phyloP scores from a whole-genome alignment of 2,888 invertebrate genomes.

The Apantesis nais region DNA sequence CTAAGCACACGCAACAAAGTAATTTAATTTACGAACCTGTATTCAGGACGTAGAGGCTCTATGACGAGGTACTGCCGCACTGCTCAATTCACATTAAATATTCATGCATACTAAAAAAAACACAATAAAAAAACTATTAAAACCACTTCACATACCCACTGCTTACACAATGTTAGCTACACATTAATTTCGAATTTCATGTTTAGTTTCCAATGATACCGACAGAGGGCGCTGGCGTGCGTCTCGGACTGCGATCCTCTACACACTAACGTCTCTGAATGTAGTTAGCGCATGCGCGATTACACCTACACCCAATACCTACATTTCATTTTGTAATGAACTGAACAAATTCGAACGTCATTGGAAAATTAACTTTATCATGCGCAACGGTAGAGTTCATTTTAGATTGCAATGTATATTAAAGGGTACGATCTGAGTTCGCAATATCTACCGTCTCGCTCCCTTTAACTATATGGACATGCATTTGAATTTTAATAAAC shows the following conservation, averaged over 20 bases:
- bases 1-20: slow-evolving; percentile 69
- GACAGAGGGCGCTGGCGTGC: slow-evolving; percentile 63
- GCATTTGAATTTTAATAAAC: slow-evolving; percentile 69
- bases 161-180: slow-evolving; percentile 46
- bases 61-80: slow-evolving; percentile 51
- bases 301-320: slow-evolving; percentile 51
- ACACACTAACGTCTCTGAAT: slow-evolving; percentile 63
- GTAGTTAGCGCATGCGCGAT: slow-evolving; percentile 69
- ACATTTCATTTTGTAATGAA: slow-evolving; percentile 77
- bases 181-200: slow-evolving; percentile 72
- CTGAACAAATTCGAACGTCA: slow-evolving; percentile 49
- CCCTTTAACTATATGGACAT: slow-evolving; percentile 56
- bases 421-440: slow-evolving; percentile 62
- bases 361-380: slow-evolving; percentile 42
- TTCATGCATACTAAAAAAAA: slow-evolving; percentile 56
- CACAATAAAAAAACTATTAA: slow-evolving; percentile 40
- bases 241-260: slow-evolving; percentile 55
- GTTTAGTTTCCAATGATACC: slow-evolving; percentile 56
- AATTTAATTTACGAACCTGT: slow-evolving; percentile 76
- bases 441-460: slow-evolving; percentile 57
- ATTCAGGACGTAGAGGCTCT: slow-evolving; percentile 41
- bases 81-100: slow-evolving; percentile 60
- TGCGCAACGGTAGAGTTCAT: slow-evolving; percentile 24
- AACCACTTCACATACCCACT: slow-evolving; percentile 43
- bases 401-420: slow-evolving; percentile 30